phyloP scores from a whole-genome alignment of 2,888 invertebrate species.

The Gymnoscelis rufifasciata region DNA sequence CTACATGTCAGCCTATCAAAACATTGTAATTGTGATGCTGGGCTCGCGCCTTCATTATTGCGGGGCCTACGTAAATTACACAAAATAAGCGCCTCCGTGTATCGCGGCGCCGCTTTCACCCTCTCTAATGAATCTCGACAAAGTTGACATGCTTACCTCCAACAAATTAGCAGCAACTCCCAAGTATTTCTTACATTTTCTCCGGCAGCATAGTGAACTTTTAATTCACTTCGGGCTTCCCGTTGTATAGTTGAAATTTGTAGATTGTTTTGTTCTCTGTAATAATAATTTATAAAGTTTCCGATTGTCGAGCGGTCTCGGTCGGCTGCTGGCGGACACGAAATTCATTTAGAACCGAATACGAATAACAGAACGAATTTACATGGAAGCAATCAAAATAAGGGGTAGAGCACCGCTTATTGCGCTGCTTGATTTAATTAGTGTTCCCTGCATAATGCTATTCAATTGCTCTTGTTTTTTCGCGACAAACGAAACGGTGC shows the following conservation, averaged over 20 bases:
- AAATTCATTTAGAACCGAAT: conserved; percentile 62
- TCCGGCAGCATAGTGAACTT: conserved; percentile 44
- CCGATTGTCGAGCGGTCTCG: conserved; percentile 48
- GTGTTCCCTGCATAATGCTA: conserved; percentile 45
- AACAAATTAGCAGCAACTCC: conserved; percentile 22
- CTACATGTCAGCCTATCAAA: conserved; percentile 46
- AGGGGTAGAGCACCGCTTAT: conserved; percentile 51
- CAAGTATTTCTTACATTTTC: conserved; percentile 32
- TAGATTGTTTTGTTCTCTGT: conserved; percentile 57
- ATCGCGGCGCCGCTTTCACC: conserved; percentile 28
- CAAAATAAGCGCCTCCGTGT: conserved; percentile 29
- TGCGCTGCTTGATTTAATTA: conserved; percentile 61
- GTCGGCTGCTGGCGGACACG: conserved; percentile 50
- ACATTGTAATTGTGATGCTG: conserved; percentile 44
- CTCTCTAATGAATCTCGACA: conserved; percentile 20
- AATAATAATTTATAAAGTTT: conserved; percentile 66
- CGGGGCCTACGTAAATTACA: conserved; percentile 36
- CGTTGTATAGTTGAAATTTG: conserved; percentile 52
- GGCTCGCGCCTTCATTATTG: conserved; percentile 50
- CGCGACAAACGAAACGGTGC: conserved; percentile 33
- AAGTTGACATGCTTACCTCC: conserved; percentile 19
- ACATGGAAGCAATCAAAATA: conserved; percentile 68
- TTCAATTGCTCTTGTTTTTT: conserved; percentile 48
- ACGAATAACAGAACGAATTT: conserved; percentile 58
- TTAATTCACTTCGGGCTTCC: conserved; percentile 52